Percentiles rank a stretch among this genome's conserved stretches.
Evolutionary conservation across 2,888 invertebrate species (phyloP).

Genomic region (Stenotaenia linearis): DNA sequence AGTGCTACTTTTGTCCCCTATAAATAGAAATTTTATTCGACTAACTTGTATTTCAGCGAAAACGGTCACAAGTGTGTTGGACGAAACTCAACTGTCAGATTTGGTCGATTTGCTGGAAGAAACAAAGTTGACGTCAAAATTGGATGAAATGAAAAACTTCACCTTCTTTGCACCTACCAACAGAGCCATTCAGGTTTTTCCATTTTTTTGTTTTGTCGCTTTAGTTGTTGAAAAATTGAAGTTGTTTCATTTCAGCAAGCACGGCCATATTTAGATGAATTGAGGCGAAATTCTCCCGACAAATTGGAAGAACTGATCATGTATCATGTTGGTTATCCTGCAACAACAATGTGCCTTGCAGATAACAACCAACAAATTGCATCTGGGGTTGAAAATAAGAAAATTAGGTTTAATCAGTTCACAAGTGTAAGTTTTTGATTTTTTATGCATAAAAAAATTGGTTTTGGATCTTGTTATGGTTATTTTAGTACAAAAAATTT

Average conservation of each 20-base stretch:
- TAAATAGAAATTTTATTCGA: no score
- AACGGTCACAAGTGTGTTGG: slow-evolving; percentile 51
- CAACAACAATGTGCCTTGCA: slow-evolving; percentile 55
- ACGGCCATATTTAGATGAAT: slow-evolving; percentile 42
- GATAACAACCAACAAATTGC: slow-evolving; percentile 54
- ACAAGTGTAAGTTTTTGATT: neutral
- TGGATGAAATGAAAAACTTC: slow-evolving; percentile 48
- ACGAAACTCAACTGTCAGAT: slow-evolving; percentile 57
- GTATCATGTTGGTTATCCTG: slow-evolving; percentile 58
- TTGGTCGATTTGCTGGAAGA: slow-evolving; percentile 52
- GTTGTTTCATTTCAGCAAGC: neutral
- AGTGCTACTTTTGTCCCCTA: no score
- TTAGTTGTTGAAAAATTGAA: neutral
- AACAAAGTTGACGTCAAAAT: slow-evolving; percentile 47
- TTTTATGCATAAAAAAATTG: slow-evolving; percentile 17
- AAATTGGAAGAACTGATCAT: slow-evolving; percentile 57
- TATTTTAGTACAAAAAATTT: neutral
- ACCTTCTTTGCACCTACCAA: slow-evolving; percentile 54
- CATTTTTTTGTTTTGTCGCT: slow-evolving; percentile 34
- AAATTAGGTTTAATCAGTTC: slow-evolving; percentile 54
- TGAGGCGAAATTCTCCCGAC: slow-evolving; percentile 47
- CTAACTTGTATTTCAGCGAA: slow-evolving; percentile 49
- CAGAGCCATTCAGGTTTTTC: slow-evolving; percentile 48
- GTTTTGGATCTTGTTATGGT: no score
- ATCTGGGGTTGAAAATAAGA: slow-evolving; percentile 51